Evolutionary conservation across 1,140 invertebrate species (phyloP).

Genomic region (Idris sp.): DNA sequence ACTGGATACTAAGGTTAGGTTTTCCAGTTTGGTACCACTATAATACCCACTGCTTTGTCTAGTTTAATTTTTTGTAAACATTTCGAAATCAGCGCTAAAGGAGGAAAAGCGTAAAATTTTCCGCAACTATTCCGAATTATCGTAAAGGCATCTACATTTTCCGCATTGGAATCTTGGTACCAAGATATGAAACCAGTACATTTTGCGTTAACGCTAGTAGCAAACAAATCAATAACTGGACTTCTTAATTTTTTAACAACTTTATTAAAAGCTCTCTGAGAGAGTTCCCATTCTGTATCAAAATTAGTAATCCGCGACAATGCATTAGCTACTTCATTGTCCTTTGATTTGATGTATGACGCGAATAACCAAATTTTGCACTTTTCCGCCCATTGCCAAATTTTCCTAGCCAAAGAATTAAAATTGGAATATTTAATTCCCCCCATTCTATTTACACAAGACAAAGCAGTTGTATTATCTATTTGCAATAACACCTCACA

Average conservation of each 20-base stretch:
- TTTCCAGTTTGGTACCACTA: slow-evolving; percentile 46
- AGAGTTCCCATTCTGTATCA: slow-evolving; percentile 51
- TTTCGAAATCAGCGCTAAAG: slow-evolving; percentile 61
- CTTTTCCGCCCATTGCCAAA: slow-evolving; percentile 63
- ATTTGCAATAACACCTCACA: slow-evolving; percentile 32
- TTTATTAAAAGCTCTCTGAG: slow-evolving; percentile 23
- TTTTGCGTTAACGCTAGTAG: slow-evolving; percentile 52
- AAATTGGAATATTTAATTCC: slow-evolving; percentile 49
- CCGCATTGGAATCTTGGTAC: slow-evolving; percentile 47
- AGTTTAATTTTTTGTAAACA: slow-evolving; percentile 37
- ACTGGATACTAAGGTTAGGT: slow-evolving; percentile 40
- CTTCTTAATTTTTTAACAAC: slow-evolving; percentile 56
- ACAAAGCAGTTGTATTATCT: slow-evolving; percentile 62
- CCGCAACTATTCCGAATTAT: slow-evolving; percentile 33
- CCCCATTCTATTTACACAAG: slow-evolving; percentile 61
- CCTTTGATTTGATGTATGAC: slow-evolving; percentile 54
- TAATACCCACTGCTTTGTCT: slow-evolving; percentile 42
- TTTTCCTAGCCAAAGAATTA: slow-evolving; percentile 24
- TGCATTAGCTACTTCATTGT: slow-evolving; percentile 50
- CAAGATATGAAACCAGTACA: slow-evolving; percentile 56
- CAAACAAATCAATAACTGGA: slow-evolving; percentile 62
- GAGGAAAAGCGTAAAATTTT: slow-evolving; percentile 57
- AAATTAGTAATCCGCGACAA: slow-evolving; percentile 51
- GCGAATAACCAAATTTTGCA: slow-evolving; percentile 45
- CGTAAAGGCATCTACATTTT: slow-evolving; percentile 56